Base-by-base conservation (phyloP, 2,888 invertebrate genomes). In the Agonopterix subpropinquella region DNA sequence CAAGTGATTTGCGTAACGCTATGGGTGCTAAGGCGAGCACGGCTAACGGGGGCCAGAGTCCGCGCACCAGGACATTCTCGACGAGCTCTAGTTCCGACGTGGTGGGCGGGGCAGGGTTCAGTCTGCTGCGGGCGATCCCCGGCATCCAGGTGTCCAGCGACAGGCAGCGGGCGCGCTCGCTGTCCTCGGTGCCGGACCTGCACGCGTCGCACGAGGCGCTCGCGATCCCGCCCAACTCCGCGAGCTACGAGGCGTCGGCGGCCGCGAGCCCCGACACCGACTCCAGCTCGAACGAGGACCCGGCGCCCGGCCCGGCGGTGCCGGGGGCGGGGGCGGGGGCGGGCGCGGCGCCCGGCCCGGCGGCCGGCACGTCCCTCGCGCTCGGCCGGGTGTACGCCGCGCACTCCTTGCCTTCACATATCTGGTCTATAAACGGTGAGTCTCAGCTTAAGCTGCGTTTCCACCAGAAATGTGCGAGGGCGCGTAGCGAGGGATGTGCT, bases 401-500 rank as follows among this genome's bases (percentile, higher is more conserved):
- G 65, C 96, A 96, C 81, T 96, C 96, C 66, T 89, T 96, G 87
- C 96, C 96, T 73, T 95, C 96, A 64, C 96, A 96, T 86, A 95
- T 96, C 89, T 96, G 96, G 95, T 95, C 96, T 64, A 90, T 96
- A 68, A 96, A 96, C 82, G 96, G 95, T 95, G 78, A 92, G 93
- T 77, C 13, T 37, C 42, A 1, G n/a, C 28, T 28, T n/a, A n/a
- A n/a, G n/a, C n/a, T n/a, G n/a, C n/a, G n/a, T n/a, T n/a, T n/a
- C n/a, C n/a, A n/a, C n/a, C n/a, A n/a, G n/a, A n/a, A n/a, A n/a
- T n/a, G n/a, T n/a, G n/a, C n/a, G n/a, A n/a, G n/a, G n/a, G n/a
- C n/a, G n/a, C n/a, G n/a, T n/a, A n/a, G n/a, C n/a, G n/a, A n/a
- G n/a, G n/a, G n/a, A n/a, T n/a, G n/a, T n/a, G n/a, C n/a, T n/a